Conservation (phyloP, 1,140 invertebrate species). For the Temnothorax curvispinosus region DNA sequence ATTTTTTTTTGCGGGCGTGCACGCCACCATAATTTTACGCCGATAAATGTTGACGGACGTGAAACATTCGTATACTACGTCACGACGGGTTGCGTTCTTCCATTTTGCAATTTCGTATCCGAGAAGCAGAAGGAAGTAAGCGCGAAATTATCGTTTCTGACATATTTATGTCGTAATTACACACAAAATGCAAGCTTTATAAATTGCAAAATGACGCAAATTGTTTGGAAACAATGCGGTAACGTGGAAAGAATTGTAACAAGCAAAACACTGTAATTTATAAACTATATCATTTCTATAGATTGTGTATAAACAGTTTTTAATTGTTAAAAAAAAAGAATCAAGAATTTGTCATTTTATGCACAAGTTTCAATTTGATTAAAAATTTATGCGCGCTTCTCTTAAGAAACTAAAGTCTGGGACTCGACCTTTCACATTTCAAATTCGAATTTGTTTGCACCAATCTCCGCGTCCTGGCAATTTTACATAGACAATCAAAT, state of each 20-base stretch:
- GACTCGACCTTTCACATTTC: neutral
- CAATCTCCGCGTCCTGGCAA: neutral
- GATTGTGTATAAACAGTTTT: neutral
- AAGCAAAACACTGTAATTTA: neutral
- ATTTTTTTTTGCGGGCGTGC: neutral
- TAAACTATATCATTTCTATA: neutral
- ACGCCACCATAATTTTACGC: conserved; percentile 20
- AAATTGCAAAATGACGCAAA: conserved; percentile 4
- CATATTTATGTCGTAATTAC: neutral
- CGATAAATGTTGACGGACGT: conserved; percentile 42
- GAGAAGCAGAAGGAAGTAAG: neutral
- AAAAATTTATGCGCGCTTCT: neutral
- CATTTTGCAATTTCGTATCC: conserved; percentile 7
- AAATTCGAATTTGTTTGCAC: neutral
- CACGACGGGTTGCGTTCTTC: neutral
- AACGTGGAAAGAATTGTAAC: neutral
- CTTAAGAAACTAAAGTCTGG: neutral
- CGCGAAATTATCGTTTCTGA: neutral
- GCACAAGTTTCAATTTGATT: neutral
- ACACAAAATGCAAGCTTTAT: neutral
- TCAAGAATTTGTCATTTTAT: too few relatives aligned
- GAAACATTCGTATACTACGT: neutral
- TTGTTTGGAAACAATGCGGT: neutral
- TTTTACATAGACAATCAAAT: conserved; percentile 16
- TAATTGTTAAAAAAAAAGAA: neutral